Evolutionary conservation across 2,888 invertebrate genomes (phyloP), one percentile per base, ranked within the genome.

Genomic region (Hyles lineata): DNA sequence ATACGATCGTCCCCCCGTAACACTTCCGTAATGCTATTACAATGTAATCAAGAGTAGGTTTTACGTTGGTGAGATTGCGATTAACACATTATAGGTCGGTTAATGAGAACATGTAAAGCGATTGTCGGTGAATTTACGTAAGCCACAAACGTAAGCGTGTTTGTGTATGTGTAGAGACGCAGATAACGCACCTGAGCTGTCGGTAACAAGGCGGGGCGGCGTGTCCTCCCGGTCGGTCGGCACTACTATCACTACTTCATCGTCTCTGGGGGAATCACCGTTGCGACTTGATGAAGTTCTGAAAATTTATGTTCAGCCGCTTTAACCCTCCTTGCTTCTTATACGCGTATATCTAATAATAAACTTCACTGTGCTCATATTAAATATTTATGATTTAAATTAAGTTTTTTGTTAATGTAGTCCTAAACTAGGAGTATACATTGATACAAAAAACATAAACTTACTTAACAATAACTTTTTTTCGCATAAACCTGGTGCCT

Each of bases 391-490:
- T 43, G 11, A 2, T 35, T 8, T 35, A 8, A 35, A 43, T 11
- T 2, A 15, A 43, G 43, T 43, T 43, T 43, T 43, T 43, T 55
- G 55, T 55, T 19, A 55, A 55, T 2, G 6, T 55, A 55, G 0
- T 2, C 17, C 0, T 15, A 19, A 5, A 52, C 17, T 15, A 19
- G 0, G 9, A 17, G 6, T n/a, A 19, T 19, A 55, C 6, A 19
- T 55, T 6, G 6, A 55, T 19, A 55, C 9, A 3, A 43, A 43
- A 55, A n/a, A 15, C 9, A 11, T 25, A 62, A 23, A 82, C 91
- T 92, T 89, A 97, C 97, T 98, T 96, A 84, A 98, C 96, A 70
- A 98, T 98, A 74, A 98, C 98, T 90, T 97, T 96, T 92, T 98
- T 98, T 88, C 97, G 97, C 85, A 92, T 90, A 83, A 97, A 96